Conservation (phyloP, 2,113 vertebrate genomes). For the Nycticryphes semicollaris region DNA sequence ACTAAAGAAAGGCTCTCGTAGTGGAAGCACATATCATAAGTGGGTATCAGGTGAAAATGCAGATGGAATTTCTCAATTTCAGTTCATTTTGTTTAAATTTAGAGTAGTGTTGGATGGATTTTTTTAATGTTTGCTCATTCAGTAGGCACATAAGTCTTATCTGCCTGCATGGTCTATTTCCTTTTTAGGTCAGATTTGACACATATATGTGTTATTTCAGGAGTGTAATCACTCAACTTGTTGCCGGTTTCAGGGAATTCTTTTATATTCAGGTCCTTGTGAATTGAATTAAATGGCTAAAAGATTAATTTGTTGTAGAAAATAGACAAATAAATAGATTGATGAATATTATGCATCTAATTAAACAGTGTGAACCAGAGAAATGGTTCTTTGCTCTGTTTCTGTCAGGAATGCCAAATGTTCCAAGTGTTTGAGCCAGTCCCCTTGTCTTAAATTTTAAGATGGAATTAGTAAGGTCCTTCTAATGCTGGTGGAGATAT, state of each 20-base stretch:
- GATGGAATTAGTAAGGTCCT: neutral
- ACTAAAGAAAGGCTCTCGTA: neutral
- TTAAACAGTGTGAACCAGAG: neutral
- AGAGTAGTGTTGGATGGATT: neutral
- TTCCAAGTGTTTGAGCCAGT: neutral
- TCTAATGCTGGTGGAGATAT: neutral
- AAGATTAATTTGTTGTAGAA: slow-evolving; percentile 1
- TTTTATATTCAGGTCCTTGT: neutral
- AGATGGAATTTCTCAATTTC: neutral
- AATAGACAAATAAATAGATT: neutral
- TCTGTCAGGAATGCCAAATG: neutral
- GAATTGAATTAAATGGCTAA: neutral
- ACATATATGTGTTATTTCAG: slow-evolving; percentile 32
- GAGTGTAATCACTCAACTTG: slow-evolving; percentile 37
- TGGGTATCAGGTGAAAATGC: neutral
- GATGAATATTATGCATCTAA: neutral
- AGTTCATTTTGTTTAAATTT: slow-evolving; percentile 13
- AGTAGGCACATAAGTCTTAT: neutral
- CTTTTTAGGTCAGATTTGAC: slow-evolving; percentile 45
- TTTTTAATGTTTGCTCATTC: neutral
- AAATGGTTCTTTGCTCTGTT: neutral
- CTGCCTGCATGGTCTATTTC: slow-evolving; percentile 34
- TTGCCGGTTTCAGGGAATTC: slow-evolving; percentile 15
- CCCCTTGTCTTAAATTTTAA: neutral
- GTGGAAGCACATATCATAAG: neutral